Evolutionary conservation across 2,888 invertebrate genomes (phyloP), one percentile per base, ranked within the genome.

Genomic region (Limnephilus lunatus): DNA sequence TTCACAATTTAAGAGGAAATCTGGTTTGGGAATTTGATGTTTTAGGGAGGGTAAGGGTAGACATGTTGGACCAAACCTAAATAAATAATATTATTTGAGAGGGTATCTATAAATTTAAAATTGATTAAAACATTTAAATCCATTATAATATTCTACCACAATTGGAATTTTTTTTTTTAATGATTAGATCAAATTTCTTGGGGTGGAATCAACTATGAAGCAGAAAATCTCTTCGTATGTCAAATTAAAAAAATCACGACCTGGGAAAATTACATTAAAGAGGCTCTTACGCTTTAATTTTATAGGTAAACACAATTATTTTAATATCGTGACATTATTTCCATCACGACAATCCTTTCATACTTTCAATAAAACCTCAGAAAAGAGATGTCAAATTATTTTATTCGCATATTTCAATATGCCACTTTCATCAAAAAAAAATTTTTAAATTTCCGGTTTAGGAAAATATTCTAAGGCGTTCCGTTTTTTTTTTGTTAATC

Each of bases 1-100:
- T 85, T 91, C 68, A 35, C 15, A 90, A 90, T 85, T 82, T 82
- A 48, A 90, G 90, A 53, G 90, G 83, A 44, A 80, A 91, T 91
- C 81, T 85, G 80, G 85, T 90, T 90, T 90, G 85, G 48, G 85
- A 85, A 68, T 35, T 83, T 68, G 90, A 48, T 82, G 31, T 82
- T 82, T 82, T 30, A 81, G 48, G 82, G 32, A 32, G n/a, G 48
- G 30, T 48, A 48, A n/a, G 9, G 25, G 68, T 15, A 68, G 68
- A 68, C 68, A 68, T 2, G 9, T 25, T 68, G 68, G 25, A 25
- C 68, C 68, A n/a, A 68, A 25, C 68, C 68, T 68, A 68, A 68
- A 68, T 68, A 68, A 68, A 25, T 68, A 68, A n/a, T n/a, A 25
- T 68, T 68, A 68, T 68, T 68, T 25, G 68, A 25, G 25, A n/a